Base-by-base conservation (phyloP, 1,140 invertebrate genomes). In the Nymphalis io region DNA sequence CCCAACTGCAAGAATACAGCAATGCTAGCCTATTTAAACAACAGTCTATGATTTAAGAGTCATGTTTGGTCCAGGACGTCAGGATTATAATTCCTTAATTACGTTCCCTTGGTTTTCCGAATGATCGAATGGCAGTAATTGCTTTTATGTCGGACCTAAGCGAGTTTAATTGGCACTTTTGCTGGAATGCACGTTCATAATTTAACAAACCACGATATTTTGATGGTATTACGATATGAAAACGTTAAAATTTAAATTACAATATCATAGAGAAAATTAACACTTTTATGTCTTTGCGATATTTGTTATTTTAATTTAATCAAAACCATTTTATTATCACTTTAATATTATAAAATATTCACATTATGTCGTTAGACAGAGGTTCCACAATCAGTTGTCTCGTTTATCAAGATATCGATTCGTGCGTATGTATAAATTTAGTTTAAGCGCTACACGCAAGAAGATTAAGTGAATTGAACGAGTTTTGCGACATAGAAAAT, bases 41-140 rank as follows among this genome's bases (percentile, higher is more conserved):
- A 63, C 61, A 68, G 62, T 72, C 63, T 68, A 83, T 79, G 78
- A 79, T 85, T 81, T 81, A 82, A 80, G 78, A 64, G 72, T 62
- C 63, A 61, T 63, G 73, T 73, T 76, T 61, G 73, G 64, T 69
- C 62, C 70, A 61, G 72, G 69, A 76, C 73, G 72, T 68, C 68
- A 71, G 77, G 70, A 82, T 88, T 86, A 84, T 88, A 82, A 83
- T 83, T 80, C 82, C 72, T 84, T 87, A 87, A 88, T 87, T 85
- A 81, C 79, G 77, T 79, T 77, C 70, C 74, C 73, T 73, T 76
- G 82, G 78, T 80, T 86, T 82, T 79, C 77, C 75, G 72, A 83
- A 79, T 83, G 82, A 80, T 83, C 79, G 78, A 84, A 83, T 79
- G 75, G 71, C 73, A 77, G 80, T 86, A 85, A 88, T 88, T 85